These are phyloP conservation scores for Ormyrus rosae DNA, from an alignment of 2,888 invertebrate species.

Conservation along the genomic window DNA sequence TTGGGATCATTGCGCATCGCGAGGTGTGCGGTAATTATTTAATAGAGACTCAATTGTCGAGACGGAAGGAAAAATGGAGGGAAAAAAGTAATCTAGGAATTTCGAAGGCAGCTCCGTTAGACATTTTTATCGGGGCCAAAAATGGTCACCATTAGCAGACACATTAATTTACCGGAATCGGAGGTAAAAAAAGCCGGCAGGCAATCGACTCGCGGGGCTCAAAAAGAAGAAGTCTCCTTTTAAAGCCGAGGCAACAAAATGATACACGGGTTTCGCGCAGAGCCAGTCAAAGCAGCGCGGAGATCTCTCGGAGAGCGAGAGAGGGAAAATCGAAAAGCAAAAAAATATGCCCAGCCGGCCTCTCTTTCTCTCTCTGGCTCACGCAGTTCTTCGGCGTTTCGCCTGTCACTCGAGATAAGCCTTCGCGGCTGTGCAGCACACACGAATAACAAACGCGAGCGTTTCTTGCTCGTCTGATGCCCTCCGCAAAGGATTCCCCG, in stretches of 20 bases:
- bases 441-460: constrained; percentile 29
- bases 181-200: neutral
- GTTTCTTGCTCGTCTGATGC: constrained; percentile 5
- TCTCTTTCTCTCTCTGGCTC: neutral
- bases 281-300: neutral
- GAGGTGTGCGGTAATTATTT: too few species aligned
- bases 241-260: neutral
- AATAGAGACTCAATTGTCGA: too few species aligned
- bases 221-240: neutral
- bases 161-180: neutral
- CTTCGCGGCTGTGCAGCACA: neutral
- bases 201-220: neutral
- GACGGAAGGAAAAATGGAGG: too few species aligned
- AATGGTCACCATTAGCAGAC: too few species aligned
- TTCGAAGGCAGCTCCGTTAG: neutral
- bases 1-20: too few species aligned
- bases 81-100: neutral
- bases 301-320: neutral
- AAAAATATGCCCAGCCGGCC: neutral
- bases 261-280: constrained; percentile 1
- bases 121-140: too few species aligned
- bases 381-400: constrained; percentile 4
- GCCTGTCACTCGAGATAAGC: constrained; percentile 38
- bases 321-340: neutral
- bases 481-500: neutral